Conservation (phyloP, 2,888 invertebrate species). For the Balanococcus diminutus region DNA sequence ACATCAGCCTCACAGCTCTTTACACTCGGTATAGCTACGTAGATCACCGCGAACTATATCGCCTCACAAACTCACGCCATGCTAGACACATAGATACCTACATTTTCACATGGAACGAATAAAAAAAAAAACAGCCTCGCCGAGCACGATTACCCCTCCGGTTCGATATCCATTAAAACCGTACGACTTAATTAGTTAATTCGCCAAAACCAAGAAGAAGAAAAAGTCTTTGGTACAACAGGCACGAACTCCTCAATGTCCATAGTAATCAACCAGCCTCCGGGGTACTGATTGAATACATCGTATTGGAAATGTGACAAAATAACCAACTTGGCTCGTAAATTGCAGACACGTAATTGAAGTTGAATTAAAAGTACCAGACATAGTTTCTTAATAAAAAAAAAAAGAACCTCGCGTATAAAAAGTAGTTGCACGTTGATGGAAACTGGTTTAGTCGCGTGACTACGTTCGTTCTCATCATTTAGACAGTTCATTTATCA, state of each 20-base stretch:
- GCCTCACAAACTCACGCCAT: not conserved
- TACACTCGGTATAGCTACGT: not conserved
- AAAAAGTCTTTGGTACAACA: not conserved
- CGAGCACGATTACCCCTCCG: not conserved
- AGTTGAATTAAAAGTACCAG: conserved; percentile 16
- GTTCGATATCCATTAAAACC: not conserved
- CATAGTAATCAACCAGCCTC: not conserved
- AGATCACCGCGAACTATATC: not conserved
- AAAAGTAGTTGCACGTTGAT: conserved; percentile 21
- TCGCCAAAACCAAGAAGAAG: not conserved
- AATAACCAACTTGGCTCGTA: not conserved
- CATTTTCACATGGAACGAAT: not conserved
- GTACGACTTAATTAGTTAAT: conserved; percentile 23
- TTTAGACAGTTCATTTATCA: conserved; percentile 38
- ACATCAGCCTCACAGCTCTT: not conserved
- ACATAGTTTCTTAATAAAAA: not conserved
- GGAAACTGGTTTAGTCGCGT: conserved; percentile 39
- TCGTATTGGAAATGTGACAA: conserved; percentile 7
- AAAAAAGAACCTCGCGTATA: not conserved
- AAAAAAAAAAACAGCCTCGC: not conserved
- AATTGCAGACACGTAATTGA: conserved; percentile 27
- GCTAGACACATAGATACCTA: not conserved
- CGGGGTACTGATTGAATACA: not conserved
- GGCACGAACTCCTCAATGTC: not conserved
- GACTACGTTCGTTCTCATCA: conserved; percentile 33